Base-by-base conservation (phyloP, 2,797 vertebrate genomes). In the Crenichthys baileyi region DNA sequence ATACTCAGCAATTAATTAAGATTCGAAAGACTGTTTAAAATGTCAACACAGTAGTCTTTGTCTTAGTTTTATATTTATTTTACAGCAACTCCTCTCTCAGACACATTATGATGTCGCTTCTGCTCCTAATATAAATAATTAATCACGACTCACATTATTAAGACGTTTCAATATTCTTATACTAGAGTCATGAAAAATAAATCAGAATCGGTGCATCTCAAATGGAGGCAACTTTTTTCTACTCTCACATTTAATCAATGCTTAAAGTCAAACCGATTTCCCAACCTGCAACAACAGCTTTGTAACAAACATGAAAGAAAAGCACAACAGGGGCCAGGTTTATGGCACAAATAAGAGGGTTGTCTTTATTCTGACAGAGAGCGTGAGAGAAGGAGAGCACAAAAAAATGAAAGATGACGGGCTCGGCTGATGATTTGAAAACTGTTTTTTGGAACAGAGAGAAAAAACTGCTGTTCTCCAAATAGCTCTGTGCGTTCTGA, bases 361-460 rank as follows among this genome's bases (percentile, higher is more conserved):
- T 58, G 70, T 75, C 65, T 77, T 56, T 72, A 71, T 70, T 81
- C 80, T 48, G 79, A 85, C 60, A 60, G 67, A 51, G 72, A 74
- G 75, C 41, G 31, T 72, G 77, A 70, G 39, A 46, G 24, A 46
- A 70, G 41, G 67, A 44, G 22, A 70, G 41, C 24, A n/a, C 58
- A 73, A 44, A 36, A 74, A 84, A 87, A 89, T 80, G 76, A 77
- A 68, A 56, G 73, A 68, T 72, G 81, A 91, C 76, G 83, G 72
- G 70, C 77, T 76, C 60, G n/a, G 75, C 31, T 77, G 76, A 48
- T 79, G 74, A 85, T 53, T 63, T 63, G 70, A 77, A 51, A 63
- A 78, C 63, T 24, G 41, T 68, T 41, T 48, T 44, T 67, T 77
- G 78, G 36, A 67, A 55, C 58, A 81, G 20, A 53, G 63, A 53